A percentile compares a stretch with the other conserved stretches of the same genome.
phyloP scores from a whole-genome alignment of 2,888 invertebrate genomes.

The Rhogogaster chlorosoma region DNA sequence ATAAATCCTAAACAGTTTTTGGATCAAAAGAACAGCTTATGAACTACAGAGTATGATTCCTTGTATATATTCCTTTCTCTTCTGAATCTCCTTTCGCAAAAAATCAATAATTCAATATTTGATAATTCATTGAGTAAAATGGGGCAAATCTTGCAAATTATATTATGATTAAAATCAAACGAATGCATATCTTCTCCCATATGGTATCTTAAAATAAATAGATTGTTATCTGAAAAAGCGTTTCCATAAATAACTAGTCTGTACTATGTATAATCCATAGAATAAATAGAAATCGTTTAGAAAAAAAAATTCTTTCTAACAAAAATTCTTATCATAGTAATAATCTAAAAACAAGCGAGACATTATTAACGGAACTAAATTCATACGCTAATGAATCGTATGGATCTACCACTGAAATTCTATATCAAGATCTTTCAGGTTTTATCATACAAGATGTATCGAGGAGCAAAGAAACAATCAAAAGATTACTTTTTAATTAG shows the following conservation, averaged over 20 bases:
- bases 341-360: conserved; percentile 20
- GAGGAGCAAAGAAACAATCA: background rate
- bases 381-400: background rate
- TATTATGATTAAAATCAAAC: background rate
- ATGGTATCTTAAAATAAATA: conserved; percentile 13
- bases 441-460: background rate
- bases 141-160: conserved; percentile 21
- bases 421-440: background rate
- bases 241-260: conserved; percentile 34
- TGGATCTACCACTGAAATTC: background rate
- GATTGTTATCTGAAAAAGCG: conserved; percentile 17
- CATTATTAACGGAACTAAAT: background rate
- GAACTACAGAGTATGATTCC: conserved; percentile 15
- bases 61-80: background rate
- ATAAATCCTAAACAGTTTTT: background rate
- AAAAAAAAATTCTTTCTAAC: background rate
- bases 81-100: background rate
- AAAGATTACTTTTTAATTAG: background rate
- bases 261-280: background rate
- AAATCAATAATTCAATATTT: background rate
- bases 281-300: conserved; percentile 30
- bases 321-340: conserved; percentile 8
- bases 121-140: conserved; percentile 9
- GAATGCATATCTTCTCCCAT: background rate
- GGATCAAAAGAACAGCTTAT: background rate